These are phyloP conservation scores for Zaprionus inermis DNA, from an alignment of 1,140 invertebrate species.

Conservation along the genomic window DNA sequence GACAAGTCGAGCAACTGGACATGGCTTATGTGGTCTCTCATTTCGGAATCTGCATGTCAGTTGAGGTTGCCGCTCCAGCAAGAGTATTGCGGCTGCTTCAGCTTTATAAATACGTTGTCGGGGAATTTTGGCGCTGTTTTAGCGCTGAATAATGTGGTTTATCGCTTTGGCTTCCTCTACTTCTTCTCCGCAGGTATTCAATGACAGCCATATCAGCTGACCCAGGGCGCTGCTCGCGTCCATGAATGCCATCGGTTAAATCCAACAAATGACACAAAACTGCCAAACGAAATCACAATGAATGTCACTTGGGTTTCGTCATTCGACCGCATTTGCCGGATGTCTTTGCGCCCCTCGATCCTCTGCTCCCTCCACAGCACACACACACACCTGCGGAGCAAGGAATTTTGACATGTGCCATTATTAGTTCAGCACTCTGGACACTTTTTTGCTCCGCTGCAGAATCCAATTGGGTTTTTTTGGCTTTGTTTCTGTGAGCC, in stretches of 20 bases:
- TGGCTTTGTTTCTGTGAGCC: conserved; percentile 60
- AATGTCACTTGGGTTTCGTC: conserved; percentile 80
- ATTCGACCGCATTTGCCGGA: conserved; percentile 53
- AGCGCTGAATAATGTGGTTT: neutral
- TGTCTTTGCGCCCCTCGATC: conserved; percentile 25
- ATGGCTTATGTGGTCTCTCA: neutral
- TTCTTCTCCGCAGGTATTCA: neutral
- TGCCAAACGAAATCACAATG: conserved; percentile 79
- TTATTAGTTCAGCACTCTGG: conserved; percentile 83
- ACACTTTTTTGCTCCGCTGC: conserved; percentile 52
- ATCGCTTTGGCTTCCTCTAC: neutral
- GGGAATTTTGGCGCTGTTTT: neutral
- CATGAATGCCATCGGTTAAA: conserved; percentile 61
- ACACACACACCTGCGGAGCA: conserved; percentile 45
- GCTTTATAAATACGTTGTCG: neutral
- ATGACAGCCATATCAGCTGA: conserved; percentile 6
- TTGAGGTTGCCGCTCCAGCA: neutral
- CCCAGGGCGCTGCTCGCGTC: neutral
- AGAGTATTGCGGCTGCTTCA: neutral
- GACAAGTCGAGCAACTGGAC: conserved; percentile 20
- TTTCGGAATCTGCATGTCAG: neutral
- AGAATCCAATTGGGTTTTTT: conserved; percentile 46
- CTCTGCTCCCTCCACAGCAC: neutral
- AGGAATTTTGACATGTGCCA: conserved; percentile 84
- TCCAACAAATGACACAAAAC: conserved; percentile 79